Evolutionary conservation across 2,113 vertebrate genomes (phyloP).

Genomic region (Plotosus lineatus): DNA sequence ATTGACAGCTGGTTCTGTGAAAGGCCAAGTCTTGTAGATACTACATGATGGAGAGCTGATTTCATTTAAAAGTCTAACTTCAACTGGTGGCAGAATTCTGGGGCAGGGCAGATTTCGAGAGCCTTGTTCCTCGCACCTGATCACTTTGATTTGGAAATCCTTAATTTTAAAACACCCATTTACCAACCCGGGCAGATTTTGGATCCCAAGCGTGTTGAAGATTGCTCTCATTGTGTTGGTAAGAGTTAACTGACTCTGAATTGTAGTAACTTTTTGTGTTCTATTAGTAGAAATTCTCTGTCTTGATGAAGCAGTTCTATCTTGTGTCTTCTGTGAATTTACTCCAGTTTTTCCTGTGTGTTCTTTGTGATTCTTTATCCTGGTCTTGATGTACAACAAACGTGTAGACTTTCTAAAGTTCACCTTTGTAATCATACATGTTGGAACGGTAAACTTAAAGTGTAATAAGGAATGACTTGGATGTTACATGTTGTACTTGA

Average conservation of each 20-base stretch:
- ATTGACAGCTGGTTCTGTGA: slow-evolving; percentile 66
- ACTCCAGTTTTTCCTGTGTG: slow-evolving; percentile 63
- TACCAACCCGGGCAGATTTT: slow-evolving; percentile 40
- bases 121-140: slow-evolving; percentile 16
- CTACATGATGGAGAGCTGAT: slow-evolving; percentile 66
- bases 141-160: background rate
- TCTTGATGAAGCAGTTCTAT: slow-evolving; percentile 62
- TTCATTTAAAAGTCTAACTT: slow-evolving; percentile 25
- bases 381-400: slow-evolving; percentile 53
- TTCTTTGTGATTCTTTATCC: slow-evolving; percentile 66
- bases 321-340: slow-evolving; percentile 63
- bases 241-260: slow-evolving; percentile 64
- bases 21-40: slow-evolving; percentile 69
- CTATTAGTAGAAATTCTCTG: slow-evolving; percentile 50
- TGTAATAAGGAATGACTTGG: background rate
- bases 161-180: slow-evolving; percentile 22
- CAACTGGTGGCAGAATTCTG: background rate
- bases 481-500: background rate
- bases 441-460: background rate
- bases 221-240: slow-evolving; percentile 64
- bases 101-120: slow-evolving; percentile 38
- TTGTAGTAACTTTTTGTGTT: slow-evolving; percentile 60
- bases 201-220: background rate
- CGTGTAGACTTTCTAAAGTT: slow-evolving; percentile 40
- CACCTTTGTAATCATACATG: slow-evolving; percentile 41